Evolutionary conservation across 2,113 vertebrate species (phyloP).

Genomic region (Cebidichthys violaceus): DNA sequence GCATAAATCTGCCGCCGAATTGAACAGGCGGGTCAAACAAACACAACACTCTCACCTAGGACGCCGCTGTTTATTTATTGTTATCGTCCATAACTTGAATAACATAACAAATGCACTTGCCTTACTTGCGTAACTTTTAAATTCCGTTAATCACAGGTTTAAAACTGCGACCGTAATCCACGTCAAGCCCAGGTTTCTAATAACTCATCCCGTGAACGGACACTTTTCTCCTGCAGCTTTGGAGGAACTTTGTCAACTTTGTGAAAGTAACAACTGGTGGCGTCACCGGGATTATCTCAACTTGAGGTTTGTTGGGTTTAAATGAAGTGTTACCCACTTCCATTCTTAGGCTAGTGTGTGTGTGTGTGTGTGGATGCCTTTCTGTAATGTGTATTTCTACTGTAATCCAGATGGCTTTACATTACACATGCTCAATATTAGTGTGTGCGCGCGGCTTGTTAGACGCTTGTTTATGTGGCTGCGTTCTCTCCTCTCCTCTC

Average conservation of each 20-base stretch:
- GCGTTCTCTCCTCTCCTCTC: slow-evolving; percentile 18
- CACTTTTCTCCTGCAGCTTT: background rate
- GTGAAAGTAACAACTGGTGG: background rate
- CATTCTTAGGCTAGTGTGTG: background rate
- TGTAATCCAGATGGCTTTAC: slow-evolving; percentile 54
- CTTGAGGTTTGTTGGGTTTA: background rate
- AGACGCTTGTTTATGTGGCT: slow-evolving; percentile 70
- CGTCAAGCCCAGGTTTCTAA: background rate
- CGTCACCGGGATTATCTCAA: slow-evolving; percentile 21
- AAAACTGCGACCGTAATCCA: background rate
- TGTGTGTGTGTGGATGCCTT: background rate
- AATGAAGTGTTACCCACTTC: background rate
- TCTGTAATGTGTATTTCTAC: background rate
- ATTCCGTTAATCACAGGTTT: background rate
- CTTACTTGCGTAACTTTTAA: background rate
- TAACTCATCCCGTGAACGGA: background rate
- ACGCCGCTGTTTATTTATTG: too few relatives aligned
- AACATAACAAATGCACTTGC: too few relatives aligned
- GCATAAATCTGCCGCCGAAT: background rate
- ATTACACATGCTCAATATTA: slow-evolving; percentile 38
- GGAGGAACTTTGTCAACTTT: background rate
- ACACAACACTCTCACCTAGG: background rate
- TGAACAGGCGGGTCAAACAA: background rate
- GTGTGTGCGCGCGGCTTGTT: slow-evolving; percentile 62
- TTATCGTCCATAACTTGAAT: too few relatives aligned